Conservation (phyloP, 1,140 invertebrate species). For the Harpegnathos saltator region DNA sequence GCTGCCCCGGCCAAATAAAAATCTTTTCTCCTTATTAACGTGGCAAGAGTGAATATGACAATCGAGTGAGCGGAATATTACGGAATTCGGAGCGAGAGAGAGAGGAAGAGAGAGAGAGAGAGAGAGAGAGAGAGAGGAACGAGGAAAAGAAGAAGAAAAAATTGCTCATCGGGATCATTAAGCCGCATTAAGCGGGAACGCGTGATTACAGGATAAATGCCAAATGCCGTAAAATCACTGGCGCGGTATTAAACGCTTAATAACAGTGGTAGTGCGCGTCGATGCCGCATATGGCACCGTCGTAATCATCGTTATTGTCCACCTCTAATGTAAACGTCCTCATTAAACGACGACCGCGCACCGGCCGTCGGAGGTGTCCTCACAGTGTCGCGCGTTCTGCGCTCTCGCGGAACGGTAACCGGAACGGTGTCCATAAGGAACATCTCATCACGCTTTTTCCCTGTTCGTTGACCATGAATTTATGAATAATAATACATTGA, state of each 20-base stretch:
- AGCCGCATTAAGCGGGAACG: background rate
- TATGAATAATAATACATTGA: slow-evolving; percentile 49
- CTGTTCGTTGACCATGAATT: background rate
- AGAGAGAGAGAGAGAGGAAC: background rate
- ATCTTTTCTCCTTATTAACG: background rate
- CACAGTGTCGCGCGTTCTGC: background rate
- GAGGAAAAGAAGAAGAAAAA: background rate
- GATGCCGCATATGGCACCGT: slow-evolving; percentile 46
- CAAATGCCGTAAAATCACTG: slow-evolving; percentile 30
- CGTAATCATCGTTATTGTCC: slow-evolving; percentile 58
- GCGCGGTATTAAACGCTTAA: slow-evolving; percentile 46
- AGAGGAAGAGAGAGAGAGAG: background rate
- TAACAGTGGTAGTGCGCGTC: slow-evolving; percentile 33
- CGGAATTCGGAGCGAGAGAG: slow-evolving; percentile 17
- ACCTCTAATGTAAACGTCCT: slow-evolving; percentile 51
- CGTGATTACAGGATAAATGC: slow-evolving; percentile 35
- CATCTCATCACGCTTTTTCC: slow-evolving; percentile 7
- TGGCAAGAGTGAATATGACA: slow-evolving; percentile 1
- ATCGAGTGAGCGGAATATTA: background rate
- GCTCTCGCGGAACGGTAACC: slow-evolving; percentile 24
- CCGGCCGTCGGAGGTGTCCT: slow-evolving; percentile 4
- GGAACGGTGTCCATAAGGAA: slow-evolving; percentile 28
- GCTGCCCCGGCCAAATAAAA: background rate
- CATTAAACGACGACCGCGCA: slow-evolving; percentile 38
- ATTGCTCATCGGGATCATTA: background rate